Conservation (phyloP, 2,113 vertebrate species). For the Baryphthengus martii region DNA sequence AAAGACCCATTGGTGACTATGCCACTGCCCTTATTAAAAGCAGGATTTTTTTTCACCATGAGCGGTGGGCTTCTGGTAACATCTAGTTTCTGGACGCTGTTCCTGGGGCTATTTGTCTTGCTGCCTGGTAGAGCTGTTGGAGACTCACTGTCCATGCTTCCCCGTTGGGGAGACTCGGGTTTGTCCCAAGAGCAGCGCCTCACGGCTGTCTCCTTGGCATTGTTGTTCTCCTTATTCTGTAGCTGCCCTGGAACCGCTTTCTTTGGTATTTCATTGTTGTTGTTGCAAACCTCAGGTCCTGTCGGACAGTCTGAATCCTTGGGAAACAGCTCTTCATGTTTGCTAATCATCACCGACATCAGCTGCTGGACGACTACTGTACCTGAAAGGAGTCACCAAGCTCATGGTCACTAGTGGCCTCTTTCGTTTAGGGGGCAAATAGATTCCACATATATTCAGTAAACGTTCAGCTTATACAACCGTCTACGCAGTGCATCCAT, state of each 20-base stretch:
- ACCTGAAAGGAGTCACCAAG: conserved; percentile 72
- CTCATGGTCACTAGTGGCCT: neutral
- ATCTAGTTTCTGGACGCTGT: conserved; percentile 82
- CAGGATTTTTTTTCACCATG: conserved; percentile 92
- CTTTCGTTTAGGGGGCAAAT: neutral
- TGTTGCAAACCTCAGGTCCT: conserved; percentile 78
- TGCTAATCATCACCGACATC: conserved; percentile 95
- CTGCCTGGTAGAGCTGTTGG: conserved; percentile 68
- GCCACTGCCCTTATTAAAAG: conserved; percentile 93
- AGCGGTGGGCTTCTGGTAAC: conserved; percentile 86
- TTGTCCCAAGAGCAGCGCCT: conserved; percentile 89
- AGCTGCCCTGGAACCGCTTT: conserved; percentile 68
- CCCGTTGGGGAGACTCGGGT: conserved; percentile 80
- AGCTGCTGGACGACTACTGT: conserved; percentile 94
- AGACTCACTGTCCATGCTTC: conserved; percentile 77
- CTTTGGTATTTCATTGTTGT: conserved; percentile 84
- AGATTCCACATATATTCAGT: neutral
- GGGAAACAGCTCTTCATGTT: conserved; percentile 86
- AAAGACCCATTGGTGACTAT: conserved; percentile 98
- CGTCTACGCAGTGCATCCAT: neutral
- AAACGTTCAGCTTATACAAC: neutral
- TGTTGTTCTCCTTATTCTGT: conserved; percentile 91
- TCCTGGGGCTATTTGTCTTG: conserved; percentile 84
- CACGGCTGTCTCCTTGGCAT: conserved; percentile 69
- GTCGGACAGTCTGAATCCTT: conserved; percentile 74